Evolutionary conservation across 1,140 invertebrate species (phyloP).

Genomic region (Bombus vancouverensis): DNA sequence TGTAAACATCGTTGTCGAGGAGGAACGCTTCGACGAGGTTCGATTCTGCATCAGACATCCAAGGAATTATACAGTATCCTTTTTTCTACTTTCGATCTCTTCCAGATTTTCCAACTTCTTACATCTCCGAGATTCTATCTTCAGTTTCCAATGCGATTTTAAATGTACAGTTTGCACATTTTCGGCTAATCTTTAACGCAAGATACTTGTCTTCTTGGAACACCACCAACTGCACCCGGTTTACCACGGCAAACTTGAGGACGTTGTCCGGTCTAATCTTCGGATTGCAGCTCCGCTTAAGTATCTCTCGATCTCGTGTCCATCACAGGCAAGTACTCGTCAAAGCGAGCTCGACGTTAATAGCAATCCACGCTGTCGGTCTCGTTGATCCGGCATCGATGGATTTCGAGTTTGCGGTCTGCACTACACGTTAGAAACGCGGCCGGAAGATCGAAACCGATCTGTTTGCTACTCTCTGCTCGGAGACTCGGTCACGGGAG

Average conservation of each 20-base stretch:
- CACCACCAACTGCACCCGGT: too few species aligned
- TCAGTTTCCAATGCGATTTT: too few species aligned
- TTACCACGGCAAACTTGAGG: not conserved
- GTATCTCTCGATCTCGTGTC: not conserved
- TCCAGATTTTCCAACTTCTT: not conserved
- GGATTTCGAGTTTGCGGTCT: constrained; percentile 55
- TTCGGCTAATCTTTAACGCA: not conserved
- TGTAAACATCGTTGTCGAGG: not conserved
- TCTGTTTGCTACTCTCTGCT: constrained; percentile 16
- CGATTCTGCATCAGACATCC: not conserved
- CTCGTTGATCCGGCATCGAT: constrained; percentile 28
- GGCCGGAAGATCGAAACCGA: constrained; percentile 57
- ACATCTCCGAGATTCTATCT: not conserved
- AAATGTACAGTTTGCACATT: too few species aligned
- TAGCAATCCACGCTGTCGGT: constrained; percentile 8
- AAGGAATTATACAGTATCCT: not conserved
- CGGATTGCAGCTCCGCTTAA: too few species aligned
- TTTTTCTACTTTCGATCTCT: too few species aligned
- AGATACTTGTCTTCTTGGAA: too few species aligned
- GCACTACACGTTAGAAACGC: constrained; percentile 56
- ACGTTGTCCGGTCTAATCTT: not conserved
- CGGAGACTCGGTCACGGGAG: constrained; percentile 29
- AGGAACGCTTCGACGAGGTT: not conserved
- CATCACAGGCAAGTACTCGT: not conserved
- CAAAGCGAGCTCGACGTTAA: constrained; percentile 17